Evolutionary conservation across 2,113 vertebrate species (phyloP), one percentile per base, ranked within the genome.

Genomic region (Myotis davidii): DNA sequence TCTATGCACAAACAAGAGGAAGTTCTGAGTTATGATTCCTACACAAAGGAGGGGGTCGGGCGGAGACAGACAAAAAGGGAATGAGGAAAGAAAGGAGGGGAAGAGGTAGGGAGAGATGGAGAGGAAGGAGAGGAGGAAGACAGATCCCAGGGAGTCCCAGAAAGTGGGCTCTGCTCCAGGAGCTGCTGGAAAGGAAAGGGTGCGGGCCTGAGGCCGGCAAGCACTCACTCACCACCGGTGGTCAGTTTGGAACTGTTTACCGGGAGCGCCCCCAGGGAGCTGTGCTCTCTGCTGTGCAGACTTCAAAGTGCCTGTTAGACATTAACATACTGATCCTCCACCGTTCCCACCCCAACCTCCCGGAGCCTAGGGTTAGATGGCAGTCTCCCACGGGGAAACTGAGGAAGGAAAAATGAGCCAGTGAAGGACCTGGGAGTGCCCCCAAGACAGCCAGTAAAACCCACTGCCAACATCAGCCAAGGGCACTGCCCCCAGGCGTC

Each of bases 231-330:
- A 7, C 34, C 52, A 72, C 45, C 0, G 1, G 34, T 18, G 79
- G 70, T 85, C 64, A 54, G 14, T 14, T 45, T 45, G 61, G 72
- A 90, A 81, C 84, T 79, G 86, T 94, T 96, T 61, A 88, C 42
- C 48, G 1, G 18, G 45, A 77, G 27, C 21, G 84, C 81, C 85
- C 90, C 7, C 27, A 90, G 91, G 81, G 88, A 85, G 50, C 42
- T 32, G 27, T 48, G 54, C 65, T 81, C 67, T 65, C 48, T 50
- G 52, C 69, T 9, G 25, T 5, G 1, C 65, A 2, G 81, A 95
- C 96, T 97, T 96, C 97, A 90, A 96, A 95, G 93, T 52, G 42
- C 8, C 5, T 8, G 13, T 64, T 27, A 82, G 78, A 73, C 61
- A 85, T 73, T 83, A 74, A 59, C 92, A 70, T 18, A 37, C 82